phyloP scores from a whole-genome alignment of 2,797 vertebrate genomes.

The Tamandua tetradactyla region DNA sequence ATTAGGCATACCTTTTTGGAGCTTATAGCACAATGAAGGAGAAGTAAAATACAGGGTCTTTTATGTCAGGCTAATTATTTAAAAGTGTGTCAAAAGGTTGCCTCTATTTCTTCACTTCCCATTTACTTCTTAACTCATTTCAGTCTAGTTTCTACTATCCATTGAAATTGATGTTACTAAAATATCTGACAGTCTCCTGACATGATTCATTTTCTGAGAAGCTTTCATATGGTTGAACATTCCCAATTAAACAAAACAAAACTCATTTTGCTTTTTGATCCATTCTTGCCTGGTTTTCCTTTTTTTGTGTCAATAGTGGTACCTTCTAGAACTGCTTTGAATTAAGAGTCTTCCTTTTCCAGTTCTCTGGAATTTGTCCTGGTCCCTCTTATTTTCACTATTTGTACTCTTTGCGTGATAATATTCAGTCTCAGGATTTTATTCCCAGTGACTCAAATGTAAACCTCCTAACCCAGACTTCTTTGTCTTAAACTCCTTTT shows the following conservation, averaged over 20 bases:
- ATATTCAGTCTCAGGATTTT: not conserved
- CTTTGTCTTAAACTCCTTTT: not conserved
- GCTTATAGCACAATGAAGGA: not conserved
- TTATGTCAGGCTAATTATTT: not conserved
- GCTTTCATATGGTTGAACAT: not conserved
- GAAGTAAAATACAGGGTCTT: not conserved
- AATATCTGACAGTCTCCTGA: not conserved
- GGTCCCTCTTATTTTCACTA: not conserved
- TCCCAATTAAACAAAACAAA: no score
- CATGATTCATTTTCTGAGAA: not conserved
- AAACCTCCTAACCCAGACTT: not conserved
- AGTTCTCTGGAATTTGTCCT: not conserved
- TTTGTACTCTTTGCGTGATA: not conserved
- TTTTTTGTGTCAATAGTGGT: not conserved
- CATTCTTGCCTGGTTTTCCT: not conserved
- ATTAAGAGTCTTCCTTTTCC: not conserved
- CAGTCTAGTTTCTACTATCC: not conserved
- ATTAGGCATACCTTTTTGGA: not conserved
- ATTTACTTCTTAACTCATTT: not conserved
- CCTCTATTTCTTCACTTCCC: not conserved
- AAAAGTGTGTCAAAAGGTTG: not conserved
- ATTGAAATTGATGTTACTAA: not conserved
- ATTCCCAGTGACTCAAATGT: not conserved
- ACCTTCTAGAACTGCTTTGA: not conserved
- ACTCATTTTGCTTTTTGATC: not conserved